phyloP scores from a whole-genome alignment of 2,888 invertebrate genomes.

The Apodemia duryi region DNA sequence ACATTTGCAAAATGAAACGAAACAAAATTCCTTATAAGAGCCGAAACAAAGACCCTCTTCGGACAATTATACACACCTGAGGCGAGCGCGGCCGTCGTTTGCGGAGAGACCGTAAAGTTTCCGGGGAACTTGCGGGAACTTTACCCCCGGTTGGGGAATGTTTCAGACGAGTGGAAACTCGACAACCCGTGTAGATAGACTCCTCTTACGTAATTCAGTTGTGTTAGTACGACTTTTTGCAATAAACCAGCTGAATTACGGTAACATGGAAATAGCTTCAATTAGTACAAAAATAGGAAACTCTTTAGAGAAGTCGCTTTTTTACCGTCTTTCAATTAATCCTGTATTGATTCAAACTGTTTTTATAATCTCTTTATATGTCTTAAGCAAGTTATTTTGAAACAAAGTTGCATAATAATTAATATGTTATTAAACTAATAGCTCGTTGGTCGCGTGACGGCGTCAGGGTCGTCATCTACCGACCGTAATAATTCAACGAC shows the following conservation, averaged over 20 bases:
- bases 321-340: too few species aligned
- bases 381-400: too few species aligned
- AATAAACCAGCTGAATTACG: neutral
- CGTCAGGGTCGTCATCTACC: too few species aligned
- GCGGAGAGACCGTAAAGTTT: neutral
- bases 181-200: neutral
- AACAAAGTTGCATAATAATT: too few species aligned
- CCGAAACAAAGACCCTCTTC: neutral
- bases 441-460: too few species aligned
- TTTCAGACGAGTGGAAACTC: neutral
- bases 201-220: too few species aligned
- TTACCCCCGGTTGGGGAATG: neutral
- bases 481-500: too few species aligned
- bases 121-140: neutral
- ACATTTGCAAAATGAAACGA: neutral
- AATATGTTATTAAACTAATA: too few species aligned
- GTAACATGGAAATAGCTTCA: neutral
- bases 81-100: neutral
- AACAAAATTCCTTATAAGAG: neutral
- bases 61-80: slow-evolving; percentile 1
- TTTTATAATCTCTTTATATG: too few species aligned
- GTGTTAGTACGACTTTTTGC: too few species aligned
- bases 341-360: too few species aligned
- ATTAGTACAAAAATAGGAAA: neutral
- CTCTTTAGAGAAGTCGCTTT: too few species aligned